Evolutionary conservation across 2,797 vertebrate genomes (phyloP).

Genomic region (Pogoniulus pusillus): DNA sequence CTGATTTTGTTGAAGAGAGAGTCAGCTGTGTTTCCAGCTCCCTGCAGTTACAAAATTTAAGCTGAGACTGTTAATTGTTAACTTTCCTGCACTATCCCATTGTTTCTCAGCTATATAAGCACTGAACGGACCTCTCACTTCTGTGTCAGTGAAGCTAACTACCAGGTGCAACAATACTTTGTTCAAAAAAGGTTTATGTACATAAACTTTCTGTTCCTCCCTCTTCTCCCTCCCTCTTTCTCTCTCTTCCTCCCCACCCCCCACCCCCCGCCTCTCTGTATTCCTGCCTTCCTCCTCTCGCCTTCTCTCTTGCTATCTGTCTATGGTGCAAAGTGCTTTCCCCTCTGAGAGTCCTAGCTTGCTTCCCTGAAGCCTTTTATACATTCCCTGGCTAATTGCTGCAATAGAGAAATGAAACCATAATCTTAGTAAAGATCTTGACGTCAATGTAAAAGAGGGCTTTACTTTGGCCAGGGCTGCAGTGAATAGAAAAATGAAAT

Average conservation of each 20-base stretch:
- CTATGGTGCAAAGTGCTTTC: slow-evolving; percentile 79
- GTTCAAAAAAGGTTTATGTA: slow-evolving; percentile 58
- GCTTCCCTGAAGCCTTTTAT: slow-evolving; percentile 84
- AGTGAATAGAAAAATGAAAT: slow-evolving; percentile 85
- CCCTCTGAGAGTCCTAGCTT: slow-evolving; percentile 75
- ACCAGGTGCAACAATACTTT: slow-evolving; percentile 70
- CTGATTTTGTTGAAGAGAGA: slow-evolving; percentile 72
- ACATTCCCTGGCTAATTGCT: slow-evolving; percentile 87
- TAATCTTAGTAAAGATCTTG: slow-evolving; percentile 88
- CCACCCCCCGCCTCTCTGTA: neutral
- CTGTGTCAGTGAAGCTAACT: slow-evolving; percentile 67
- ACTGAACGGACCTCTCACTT: slow-evolving; percentile 46
- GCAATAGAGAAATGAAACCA: slow-evolving; percentile 87
- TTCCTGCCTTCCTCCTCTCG: slow-evolving; percentile 68
- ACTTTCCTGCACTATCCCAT: slow-evolving; percentile 74
- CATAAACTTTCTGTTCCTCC: slow-evolving; percentile 69
- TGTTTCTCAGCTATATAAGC: slow-evolving; percentile 75
- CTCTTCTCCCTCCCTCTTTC: neutral
- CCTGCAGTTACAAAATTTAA: slow-evolving; percentile 77
- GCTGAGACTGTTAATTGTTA: slow-evolving; percentile 73
- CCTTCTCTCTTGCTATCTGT: slow-evolving; percentile 72
- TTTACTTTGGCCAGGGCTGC: slow-evolving; percentile 85
- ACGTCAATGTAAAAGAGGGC: slow-evolving; percentile 88
- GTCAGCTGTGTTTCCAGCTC: slow-evolving; percentile 75
- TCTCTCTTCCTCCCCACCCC: neutral